Conservation (phyloP, 1,140 invertebrate species). For the Brachionus paranguensis region DNA sequence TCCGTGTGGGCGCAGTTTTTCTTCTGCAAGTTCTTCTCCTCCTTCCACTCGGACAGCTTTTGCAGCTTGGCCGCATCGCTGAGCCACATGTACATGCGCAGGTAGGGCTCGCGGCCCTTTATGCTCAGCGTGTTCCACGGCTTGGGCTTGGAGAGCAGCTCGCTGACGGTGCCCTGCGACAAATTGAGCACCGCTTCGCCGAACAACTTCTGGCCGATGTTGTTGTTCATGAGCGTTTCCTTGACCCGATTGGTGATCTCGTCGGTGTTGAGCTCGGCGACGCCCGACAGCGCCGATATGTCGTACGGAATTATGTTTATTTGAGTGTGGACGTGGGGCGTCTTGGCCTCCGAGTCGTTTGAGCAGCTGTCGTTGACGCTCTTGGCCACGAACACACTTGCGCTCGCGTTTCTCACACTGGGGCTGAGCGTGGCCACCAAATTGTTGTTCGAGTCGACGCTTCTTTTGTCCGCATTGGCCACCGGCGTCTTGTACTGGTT, state of each 20-base stretch:
- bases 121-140: slow-evolving; percentile 98
- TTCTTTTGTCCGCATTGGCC: not conserved
- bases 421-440: not conserved
- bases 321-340: not conserved
- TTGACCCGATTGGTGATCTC: slow-evolving; percentile 93
- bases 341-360: not conserved
- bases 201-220: slow-evolving; percentile 96
- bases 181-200: slow-evolving; percentile 90
- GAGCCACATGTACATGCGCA: slow-evolving; percentile 94
- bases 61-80: slow-evolving; percentile 89
- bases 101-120: slow-evolving; percentile 93
- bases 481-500: slow-evolving; percentile 24
- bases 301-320: slow-evolving; percentile 39
- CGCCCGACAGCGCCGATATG: slow-evolving; percentile 57
- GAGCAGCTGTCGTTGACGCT: not conserved
- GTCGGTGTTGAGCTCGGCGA: slow-evolving; percentile 90
- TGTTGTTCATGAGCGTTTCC: slow-evolving; percentile 87
- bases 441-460: not conserved
- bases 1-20: not conserved
- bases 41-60: slow-evolving; percentile 70
- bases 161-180: slow-evolving; percentile 89
- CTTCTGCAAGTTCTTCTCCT: slow-evolving; percentile 11
- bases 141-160: slow-evolving; percentile 91
- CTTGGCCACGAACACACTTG: not conserved
- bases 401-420: not conserved